These are phyloP conservation scores for Poecilobothrus nobilitatus DNA, from an alignment of 2,888 invertebrate genomes.

Conservation along the genomic window DNA sequence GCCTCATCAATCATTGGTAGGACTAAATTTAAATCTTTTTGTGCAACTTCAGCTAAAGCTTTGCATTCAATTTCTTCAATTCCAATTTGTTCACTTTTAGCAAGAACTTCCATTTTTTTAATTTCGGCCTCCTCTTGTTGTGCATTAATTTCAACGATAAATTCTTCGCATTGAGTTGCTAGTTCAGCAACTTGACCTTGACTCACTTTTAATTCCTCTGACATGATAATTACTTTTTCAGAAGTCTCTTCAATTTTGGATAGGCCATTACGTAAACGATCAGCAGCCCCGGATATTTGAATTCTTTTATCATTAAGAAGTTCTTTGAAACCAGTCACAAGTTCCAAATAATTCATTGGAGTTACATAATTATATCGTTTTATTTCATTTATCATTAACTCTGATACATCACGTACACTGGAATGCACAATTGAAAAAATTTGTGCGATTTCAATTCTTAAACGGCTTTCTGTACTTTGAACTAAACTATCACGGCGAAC, in stretches of 20 bases:
- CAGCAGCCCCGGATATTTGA: conserved; percentile 63
- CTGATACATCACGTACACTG: conserved; percentile 66
- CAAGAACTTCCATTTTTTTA: conserved; percentile 64
- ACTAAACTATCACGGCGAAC: conserved; percentile 45
- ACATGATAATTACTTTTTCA: conserved; percentile 72
- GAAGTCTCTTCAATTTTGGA: conserved; percentile 82
- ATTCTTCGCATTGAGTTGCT: conserved; percentile 77
- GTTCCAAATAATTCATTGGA: conserved; percentile 77
- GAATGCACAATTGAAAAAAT: conserved; percentile 76
- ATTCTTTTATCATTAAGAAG: conserved; percentile 63
- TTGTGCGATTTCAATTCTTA: conserved; percentile 59
- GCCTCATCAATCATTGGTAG: conserved; percentile 84
- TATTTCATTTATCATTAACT: conserved; percentile 66
- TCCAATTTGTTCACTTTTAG: conserved; percentile 62
- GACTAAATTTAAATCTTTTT: conserved; percentile 73
- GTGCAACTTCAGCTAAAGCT: conserved; percentile 70
- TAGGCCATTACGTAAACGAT: conserved; percentile 72
- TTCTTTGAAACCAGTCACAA: conserved; percentile 73
- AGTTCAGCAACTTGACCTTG: conserved; percentile 62
- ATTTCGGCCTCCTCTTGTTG: conserved; percentile 78
- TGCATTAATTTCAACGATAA: conserved; percentile 68
- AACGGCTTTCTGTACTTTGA: conserved; percentile 48
- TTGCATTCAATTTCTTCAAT: conserved; percentile 76
- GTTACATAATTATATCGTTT: conserved; percentile 80
- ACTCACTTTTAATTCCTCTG: conserved; percentile 69